Evolutionary conservation across 2,888 invertebrate genomes (phyloP), one percentile per base, ranked within the genome.

Genomic region (Erannis defoliaria): DNA sequence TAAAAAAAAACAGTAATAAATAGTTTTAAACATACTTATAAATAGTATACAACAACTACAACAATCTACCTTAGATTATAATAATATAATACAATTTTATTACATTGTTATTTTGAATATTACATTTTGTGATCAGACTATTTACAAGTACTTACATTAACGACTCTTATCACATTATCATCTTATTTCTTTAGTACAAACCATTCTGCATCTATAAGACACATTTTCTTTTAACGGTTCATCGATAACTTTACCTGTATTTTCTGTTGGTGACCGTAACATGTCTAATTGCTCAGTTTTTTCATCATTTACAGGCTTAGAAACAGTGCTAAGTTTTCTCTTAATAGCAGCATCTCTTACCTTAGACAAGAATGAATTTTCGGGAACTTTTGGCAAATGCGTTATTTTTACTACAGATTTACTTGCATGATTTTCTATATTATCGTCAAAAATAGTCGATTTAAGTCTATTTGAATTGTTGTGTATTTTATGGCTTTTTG

Each of bases 161-260:
- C 5, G 26, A 6, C 8, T 26, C 26, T 1, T 26, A 4, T 26
- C 8, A 26, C 26, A 4, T 26, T 26, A 26, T 38, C 38, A 50
- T 38, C 12, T 50, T 50, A 38, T 50, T 38, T 87, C 84, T 62
- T 80, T 85, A 2, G 81, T 80, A 68, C 91, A 92, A 26, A 86
- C 72, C 84, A 92, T 84, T 66, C 75, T 85, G 71, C 91, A 92
- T 66, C 82, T 86, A 60, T 90, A 92, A 0, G 86, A 68, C 14
- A 85, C 79, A 61, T 89, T 88, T 78, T 90, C 86, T 70, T 85
- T 82, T 29, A 89, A 66, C 0, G 78, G 56, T 14, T 75, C 66
- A 21, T 62, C 62, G 12, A 60, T 29, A 10, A 70, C 37, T 3
- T 73, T 60, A 14, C 74, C 71, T 29, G 71, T 53, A 48, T 75